Percentiles rank a stretch among this genome's conserved stretches.
Conservation (phyloP, 2,797 vertebrate genomes). For the Trachurus trachurus region DNA sequence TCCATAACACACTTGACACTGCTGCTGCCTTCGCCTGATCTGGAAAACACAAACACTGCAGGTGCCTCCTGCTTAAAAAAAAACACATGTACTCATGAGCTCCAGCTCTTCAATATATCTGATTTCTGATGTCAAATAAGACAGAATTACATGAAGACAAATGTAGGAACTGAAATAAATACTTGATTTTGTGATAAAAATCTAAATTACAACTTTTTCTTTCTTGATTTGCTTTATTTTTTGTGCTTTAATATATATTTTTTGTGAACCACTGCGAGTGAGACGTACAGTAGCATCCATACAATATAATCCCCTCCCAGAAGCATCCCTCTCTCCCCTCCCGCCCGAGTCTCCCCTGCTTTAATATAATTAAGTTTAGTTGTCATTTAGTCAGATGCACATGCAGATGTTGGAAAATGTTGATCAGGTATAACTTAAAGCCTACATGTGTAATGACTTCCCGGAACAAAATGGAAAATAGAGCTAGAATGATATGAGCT, state of each 20-base stretch:
- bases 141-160: not conserved
- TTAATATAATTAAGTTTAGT: too few relatives aligned
- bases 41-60: not conserved
- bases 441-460: not conserved
- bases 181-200: slow-evolving; percentile 39
- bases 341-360: too few relatives aligned
- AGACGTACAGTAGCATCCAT: too few relatives aligned
- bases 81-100: not conserved
- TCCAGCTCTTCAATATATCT: not conserved
- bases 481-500: too few relatives aligned
- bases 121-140: not conserved
- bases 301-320: too few relatives aligned
- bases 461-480: too few relatives aligned
- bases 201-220: not conserved
- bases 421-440: too few relatives aligned
- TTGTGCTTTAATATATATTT: not conserved
- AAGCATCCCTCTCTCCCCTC: too few relatives aligned
- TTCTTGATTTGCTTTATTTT: not conserved
- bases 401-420: not conserved
- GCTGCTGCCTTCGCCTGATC: not conserved
- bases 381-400: too few relatives aligned
- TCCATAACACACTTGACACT: not conserved
- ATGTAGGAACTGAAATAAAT: not conserved
- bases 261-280: too few relatives aligned
- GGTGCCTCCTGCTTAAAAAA: not conserved